Evolutionary conservation across 2,113 vertebrate species (phyloP), one percentile per base, ranked within the genome.

Genomic region (Takifugu flavidus): DNA sequence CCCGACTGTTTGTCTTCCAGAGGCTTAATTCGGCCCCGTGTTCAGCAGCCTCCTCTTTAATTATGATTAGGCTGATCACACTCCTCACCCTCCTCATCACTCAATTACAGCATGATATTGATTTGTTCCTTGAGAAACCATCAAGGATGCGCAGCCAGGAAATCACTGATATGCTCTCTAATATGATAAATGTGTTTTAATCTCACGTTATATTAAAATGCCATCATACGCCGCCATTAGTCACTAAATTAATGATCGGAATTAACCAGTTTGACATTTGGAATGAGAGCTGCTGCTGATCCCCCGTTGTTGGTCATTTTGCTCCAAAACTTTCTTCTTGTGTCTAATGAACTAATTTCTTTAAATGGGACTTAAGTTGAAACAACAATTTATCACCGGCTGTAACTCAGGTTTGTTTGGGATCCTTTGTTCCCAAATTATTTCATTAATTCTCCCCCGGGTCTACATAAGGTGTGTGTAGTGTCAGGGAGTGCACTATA

Each of bases 141-240:
- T 92, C 90, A 91, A 82, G 79, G 89, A 90, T 89, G 87, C 86
- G 72, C 74, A 59, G 76, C 82, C 77, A 86, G 89, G 87, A 91
- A 90, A 90, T 89, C 86, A 86, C 88, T 88, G 85, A 88, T 89
- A 88, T 75, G 75, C 79, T 75, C 83, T 67, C 80, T 91, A 91
- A 92, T 91, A 84, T 91, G 89, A 92, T 91, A 87, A 91, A 92
- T 92, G 91, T 80, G 62, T 89, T 90, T 91, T 89, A 91, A 91
- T 92, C 79, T 81, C 14, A 70, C 65, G 50, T 86, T 90, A 84
- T 87, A 89, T 91, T 91, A 91, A 89, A 88, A 89, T 69, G 84
- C 88, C 87, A 89, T 89, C 77, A 82, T 74, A 82, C 72, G 44
- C 83, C 65, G 83, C 80, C 83, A 91, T 91, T 88, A 87, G 79